Base-by-base conservation (phyloP, 2,113 vertebrate species). In the Bubalus kerabau region DNA sequence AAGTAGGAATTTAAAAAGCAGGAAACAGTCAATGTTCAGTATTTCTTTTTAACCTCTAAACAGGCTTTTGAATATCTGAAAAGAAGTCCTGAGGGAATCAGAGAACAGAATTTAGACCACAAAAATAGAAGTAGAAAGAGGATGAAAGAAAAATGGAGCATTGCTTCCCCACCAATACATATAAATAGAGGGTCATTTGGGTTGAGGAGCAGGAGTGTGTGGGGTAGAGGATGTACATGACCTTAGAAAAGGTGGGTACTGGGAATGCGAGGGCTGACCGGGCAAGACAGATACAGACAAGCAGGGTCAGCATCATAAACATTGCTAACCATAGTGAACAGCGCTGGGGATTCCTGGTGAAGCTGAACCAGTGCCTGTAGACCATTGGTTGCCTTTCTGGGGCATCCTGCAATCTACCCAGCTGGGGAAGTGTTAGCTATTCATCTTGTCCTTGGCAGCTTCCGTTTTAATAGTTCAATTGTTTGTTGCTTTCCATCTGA, bases 41-140 rank as follows among this genome's bases (percentile, higher is more conserved):
- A 64, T 32, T 81, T 95, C 76, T 12, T 82, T 54, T n/a, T 28
- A 16, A 50, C 3, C 54, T 96, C 93, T 81, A 96, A 95, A 87
- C 15, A 90, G 54, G 30, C 96, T 93, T 96, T 95, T 87, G 60
- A 97, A 93, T 95, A 95, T 93, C 59, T 80, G 74, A 96, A 95
- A 57, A 88, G 56, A 97, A 87, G 32, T 80, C 90, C 87, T 23
- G 17, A 84, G 60, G 90, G 90, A 94, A 95, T 90, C 30, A 59
- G 60, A 96, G 67, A 91, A 93, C 60, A 87, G 46, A 74, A 62
- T 83, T 91, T 94, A 91, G 52, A 78, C 17, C 52, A 76, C 67
- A 94, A 86, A 94, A 90, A 84, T 43, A 86, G 56, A 96, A 95
- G 3, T 59, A 85, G 40, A 81, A 85, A 92, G 14, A 88, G 15